A percentile compares a stretch with the other conserved stretches of the same genome.
Evolutionary conservation across 2,888 invertebrate species (phyloP).

Genomic region (Stictocephala bisonia): DNA sequence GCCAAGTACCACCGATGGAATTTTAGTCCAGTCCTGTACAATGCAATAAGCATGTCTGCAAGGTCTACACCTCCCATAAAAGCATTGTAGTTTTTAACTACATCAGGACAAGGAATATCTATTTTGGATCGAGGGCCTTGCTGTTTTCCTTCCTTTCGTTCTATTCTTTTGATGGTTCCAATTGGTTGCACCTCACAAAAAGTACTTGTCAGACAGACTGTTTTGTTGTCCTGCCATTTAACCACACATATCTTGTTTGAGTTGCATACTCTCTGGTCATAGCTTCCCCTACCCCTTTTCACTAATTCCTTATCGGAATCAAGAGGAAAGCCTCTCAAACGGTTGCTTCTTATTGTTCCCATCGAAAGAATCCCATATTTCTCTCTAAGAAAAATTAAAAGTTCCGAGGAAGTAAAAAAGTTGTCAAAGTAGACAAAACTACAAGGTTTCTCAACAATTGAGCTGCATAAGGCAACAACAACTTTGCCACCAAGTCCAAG

Average conservation of each 20-base stretch:
- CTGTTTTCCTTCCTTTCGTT: too few species aligned
- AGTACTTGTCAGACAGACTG: constrained; percentile 53
- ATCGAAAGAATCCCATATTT: constrained; percentile 49
- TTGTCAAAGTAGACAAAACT: constrained; percentile 57
- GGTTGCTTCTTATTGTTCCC: constrained; percentile 49
- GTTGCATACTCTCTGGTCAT: constrained; percentile 47
- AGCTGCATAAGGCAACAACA: constrained; percentile 58
- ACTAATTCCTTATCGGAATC: constrained; percentile 47
- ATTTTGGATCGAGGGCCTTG: too few species aligned
- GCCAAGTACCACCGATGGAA: too few species aligned
- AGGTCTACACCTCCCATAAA: too few species aligned
- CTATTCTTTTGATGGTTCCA: constrained; percentile 43
- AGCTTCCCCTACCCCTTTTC: constrained; percentile 50
- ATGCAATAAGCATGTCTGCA: too few species aligned
- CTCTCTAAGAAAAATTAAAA: constrained; percentile 47
- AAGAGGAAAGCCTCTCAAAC: constrained; percentile 46
- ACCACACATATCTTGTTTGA: constrained; percentile 51
- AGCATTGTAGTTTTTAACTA: too few species aligned
- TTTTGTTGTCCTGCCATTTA: constrained; percentile 56
- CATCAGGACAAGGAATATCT: too few species aligned
- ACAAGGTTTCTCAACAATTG: constrained; percentile 52
- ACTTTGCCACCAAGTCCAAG: constrained; percentile 60
- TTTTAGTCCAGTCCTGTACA: too few species aligned
- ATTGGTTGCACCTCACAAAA: constrained; percentile 48
- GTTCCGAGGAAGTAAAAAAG: constrained; percentile 50